Percentiles rank a stretch among this genome's conserved stretches.
phyloP scores from a whole-genome alignment of 2,113 vertebrate genomes.

The Pithys albifrons region DNA sequence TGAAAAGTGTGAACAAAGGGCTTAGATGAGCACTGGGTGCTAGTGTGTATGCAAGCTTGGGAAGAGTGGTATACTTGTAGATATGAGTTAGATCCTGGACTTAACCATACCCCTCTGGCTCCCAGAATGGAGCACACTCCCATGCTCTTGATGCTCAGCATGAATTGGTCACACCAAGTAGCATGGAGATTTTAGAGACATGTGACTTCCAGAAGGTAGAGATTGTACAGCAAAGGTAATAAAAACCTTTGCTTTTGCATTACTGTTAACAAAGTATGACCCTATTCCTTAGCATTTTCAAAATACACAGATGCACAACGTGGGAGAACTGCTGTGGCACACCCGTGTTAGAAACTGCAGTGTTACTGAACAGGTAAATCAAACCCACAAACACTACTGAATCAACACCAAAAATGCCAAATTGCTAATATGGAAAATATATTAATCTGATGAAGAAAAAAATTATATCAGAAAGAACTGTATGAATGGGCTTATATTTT shows the following conservation, averaged over 20 bases:
- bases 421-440: neutral
- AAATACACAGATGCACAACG: neutral
- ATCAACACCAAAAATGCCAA: neutral
- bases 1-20: neutral
- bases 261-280: neutral
- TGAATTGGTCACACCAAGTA: neutral
- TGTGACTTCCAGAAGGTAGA: neutral
- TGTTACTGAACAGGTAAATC: neutral
- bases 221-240: neutral
- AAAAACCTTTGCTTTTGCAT: neutral
- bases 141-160: fast-evolving
- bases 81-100: neutral
- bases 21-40: neutral
- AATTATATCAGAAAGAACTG: neutral
- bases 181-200: neutral
- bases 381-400: neutral
- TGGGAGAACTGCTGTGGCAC: neutral
- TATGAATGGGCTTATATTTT: neutral
- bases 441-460: neutral
- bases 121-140: neutral
- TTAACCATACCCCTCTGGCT: neutral
- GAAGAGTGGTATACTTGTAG: neutral
- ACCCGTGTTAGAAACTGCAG: neutral
- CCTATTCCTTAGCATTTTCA: neutral
- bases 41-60: neutral